Base-by-base conservation (phyloP, 1,140 invertebrate species). In the Solenopsis invicta region DNA sequence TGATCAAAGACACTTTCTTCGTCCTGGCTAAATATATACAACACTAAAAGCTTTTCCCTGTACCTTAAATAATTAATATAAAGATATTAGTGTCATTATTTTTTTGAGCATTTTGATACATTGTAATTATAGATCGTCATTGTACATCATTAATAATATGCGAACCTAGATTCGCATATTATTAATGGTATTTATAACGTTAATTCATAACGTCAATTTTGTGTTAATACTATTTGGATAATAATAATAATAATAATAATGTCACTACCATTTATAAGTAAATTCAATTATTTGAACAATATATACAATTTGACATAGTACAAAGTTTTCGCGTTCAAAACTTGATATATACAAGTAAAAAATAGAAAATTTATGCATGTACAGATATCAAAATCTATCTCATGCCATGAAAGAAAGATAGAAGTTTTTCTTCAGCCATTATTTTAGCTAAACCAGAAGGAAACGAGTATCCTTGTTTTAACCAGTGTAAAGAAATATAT, bases 11-110 rank as follows among this genome's bases (percentile, higher is more conserved):
- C 85, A 81, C 96, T 93, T 72, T 95, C 94, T 66, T 95, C 95
- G 87, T 97, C 96, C 84, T 95, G 95, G 64, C 96, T 96, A 96
- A 99, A 99, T 86, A 98, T 94, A 95, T 99, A 99, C 90, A 98
- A 87, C 86, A 97, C 96, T 94, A 99, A 96, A 77, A 98, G 98
- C 95, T 98, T 98, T 93, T 98, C 97, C 96, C 98, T 98, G 96
- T 88, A 95, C 91, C 86, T 92, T 91, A 85, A 67, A 89, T 59
- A 92, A 85, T n/a, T 64, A 75, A 86, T 56, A 34, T 34, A 78
- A 78, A 5, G 48, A 86, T 0, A 18, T 80, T 2, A 24, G 1
- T 77, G 24, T 62, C 1, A 18, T 54, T 37, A 5, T 5, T 41
- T 5, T 41, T 13, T 0, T 50, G 66, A 50, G 0, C 8, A 69